Evolutionary conservation across 2,113 vertebrate species (phyloP), one percentile per base, ranked within the genome.

Genomic region (Callospermophilus lateralis): DNA sequence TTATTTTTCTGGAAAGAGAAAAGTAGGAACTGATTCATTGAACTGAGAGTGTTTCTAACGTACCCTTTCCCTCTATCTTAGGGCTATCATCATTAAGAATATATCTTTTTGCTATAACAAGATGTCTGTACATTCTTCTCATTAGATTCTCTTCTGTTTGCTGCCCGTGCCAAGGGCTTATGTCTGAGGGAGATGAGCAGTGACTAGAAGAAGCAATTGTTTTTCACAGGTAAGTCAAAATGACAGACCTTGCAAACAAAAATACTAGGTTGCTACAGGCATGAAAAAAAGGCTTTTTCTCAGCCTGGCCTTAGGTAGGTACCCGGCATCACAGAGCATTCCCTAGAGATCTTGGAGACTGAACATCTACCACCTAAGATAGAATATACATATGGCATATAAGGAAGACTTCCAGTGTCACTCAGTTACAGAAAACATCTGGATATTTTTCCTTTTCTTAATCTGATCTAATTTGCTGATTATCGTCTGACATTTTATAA

Each of bases 1-100:
- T 94, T 79, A 80, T 76, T 91, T 79, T 79, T 90, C 42, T 65
- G 15, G 68, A 53, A 95, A 90, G 77, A 86, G 61, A 76, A 96
- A 80, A 17, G 30, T 83, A 74, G 74, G 32, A 73, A 89, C 39
- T 39, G 58, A 48, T 28, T 91, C 45, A 78, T 34, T 85, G 39
- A 89, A 37, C n/a, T 34, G 61, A 83, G 16, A 86, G 12, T 53
- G 8, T 88, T 95, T 84, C 20, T 45, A 11, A 51, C 1, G 72
- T 37, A 22, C 32, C 15, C 30, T 80, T 37, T 22, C 63, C 37
- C 4, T 11, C 28, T 94, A 76, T 95, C 74, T 70, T 88, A 70
- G 68, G 16, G 61, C 74, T 8, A 48, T 92, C 53, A 45, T 79
- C 48, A 42, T 51, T 89, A 55, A 93, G 90, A 94, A 55, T 68